Conservation (phyloP, 2,797 vertebrate genomes). For the Coluber constrictor region DNA sequence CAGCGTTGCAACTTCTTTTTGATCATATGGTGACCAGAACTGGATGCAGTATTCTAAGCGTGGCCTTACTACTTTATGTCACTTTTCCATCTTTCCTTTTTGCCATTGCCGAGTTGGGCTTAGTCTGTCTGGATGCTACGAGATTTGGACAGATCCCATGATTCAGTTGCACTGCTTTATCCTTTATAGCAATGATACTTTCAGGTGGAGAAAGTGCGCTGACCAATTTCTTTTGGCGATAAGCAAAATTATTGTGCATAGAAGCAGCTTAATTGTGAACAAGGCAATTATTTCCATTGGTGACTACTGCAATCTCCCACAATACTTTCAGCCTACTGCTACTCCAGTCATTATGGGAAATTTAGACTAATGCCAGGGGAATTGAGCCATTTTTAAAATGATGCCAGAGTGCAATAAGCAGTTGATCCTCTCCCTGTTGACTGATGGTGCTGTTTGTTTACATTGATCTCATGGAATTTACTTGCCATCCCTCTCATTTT, state of each 20-base stretch:
- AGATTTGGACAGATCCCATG: background rate
- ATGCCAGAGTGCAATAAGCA: background rate
- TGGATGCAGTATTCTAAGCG: background rate
- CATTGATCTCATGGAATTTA: background rate
- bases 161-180: background rate
- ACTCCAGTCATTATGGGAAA: background rate
- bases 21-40: background rate
- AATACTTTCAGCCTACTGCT: background rate
- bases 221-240: background rate
- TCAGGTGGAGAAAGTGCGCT: background rate
- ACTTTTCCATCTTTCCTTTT: background rate
- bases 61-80: background rate
- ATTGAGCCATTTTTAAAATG: background rate
- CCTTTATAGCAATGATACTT: background rate
- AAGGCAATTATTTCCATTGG: background rate
- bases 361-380: background rate
- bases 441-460: background rate
- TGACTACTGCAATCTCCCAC: background rate
- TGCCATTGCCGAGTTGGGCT: background rate
- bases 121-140: fast-evolving
- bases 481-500: background rate
- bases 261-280: background rate
- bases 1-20: background rate
- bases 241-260: background rate
- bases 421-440: background rate